Evolutionary conservation across 2,888 invertebrate species (phyloP).

Genomic region (Drosophila atripex): DNA sequence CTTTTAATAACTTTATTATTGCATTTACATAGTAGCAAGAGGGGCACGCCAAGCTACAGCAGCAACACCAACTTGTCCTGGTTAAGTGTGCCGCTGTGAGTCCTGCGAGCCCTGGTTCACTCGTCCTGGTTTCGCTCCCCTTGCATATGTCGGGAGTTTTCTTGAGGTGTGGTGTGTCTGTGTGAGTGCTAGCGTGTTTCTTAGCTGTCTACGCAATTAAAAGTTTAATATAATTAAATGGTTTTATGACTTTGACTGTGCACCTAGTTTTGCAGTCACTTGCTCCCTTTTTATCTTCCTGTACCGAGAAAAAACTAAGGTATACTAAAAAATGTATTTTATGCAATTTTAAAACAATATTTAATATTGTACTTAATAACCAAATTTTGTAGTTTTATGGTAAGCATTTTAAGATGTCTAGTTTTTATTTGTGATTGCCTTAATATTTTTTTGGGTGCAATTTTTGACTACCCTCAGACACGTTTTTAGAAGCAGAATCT

Average conservation of each 20-base stretch:
- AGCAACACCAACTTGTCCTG: conserved; percentile 53
- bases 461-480: conserved; percentile 48
- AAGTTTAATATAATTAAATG: conserved; percentile 83
- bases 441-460: conserved; percentile 13
- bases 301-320: neutral
- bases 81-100: conserved; percentile 52
- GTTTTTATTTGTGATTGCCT: no score
- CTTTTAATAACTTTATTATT: conserved; percentile 84
- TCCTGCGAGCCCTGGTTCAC: conserved; percentile 27
- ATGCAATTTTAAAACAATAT: conserved; percentile 12
- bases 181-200: conserved; percentile 49
- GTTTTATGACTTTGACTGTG: conserved; percentile 78
- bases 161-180: conserved; percentile 28
- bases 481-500: conserved; percentile 46
- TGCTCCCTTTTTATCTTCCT: conserved; percentile 27
- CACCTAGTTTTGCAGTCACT: conserved; percentile 48
- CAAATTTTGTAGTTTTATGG: no score
- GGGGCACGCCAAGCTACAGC: conserved; percentile 56
- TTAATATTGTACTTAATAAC: no score
- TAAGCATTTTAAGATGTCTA: no score
- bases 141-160: conserved; percentile 66
- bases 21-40: conserved; percentile 77
- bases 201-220: conserved; percentile 80
- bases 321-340: neutral
- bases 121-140: conserved; percentile 20